Base-by-base conservation (phyloP, 2,797 vertebrate species). In the Lindbergichthys nudifrons region DNA sequence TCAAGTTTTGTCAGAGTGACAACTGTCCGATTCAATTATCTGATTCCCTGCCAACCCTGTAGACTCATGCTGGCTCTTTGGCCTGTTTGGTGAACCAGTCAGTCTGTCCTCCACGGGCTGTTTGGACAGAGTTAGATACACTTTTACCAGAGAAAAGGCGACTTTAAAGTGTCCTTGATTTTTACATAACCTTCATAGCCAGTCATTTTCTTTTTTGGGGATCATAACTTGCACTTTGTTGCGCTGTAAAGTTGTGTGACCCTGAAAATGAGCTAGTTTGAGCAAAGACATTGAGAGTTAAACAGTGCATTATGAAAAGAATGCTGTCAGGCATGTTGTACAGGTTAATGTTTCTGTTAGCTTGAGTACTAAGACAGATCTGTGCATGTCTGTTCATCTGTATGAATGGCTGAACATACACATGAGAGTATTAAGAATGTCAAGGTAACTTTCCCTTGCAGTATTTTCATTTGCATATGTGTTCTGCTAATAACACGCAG, bases 1-100 rank as follows among this genome's bases (percentile, higher is more conserved):
- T 88, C 81, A 39, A 78, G 73, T 71, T 85, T 71, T 71, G 78
- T 81, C 78, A 58, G 75, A 76, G 75, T 82, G 85, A 83, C 82
- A 86, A 89, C 16, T 60, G 80, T 89, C 87, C 71, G 36, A 50
- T 87, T 48, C 65, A 76, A 81, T 75, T 74, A 60, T 82, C 48
- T 41, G 79, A 60, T 83, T 48, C 57, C 48, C 65, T 85, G 87
- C 75, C 80, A 84, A 12, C 68, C 70, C 54, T 63, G 14, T 10
- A 23, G 81, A 42, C 48, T 48, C 48, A 23, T 63, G 70, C 70
- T 52, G 75, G 46, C 66, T 65, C 60, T 1, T 39, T 79, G 81
- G 64, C 52, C 67, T 36, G 13, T 59, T 62, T 2, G 10, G 54
- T 66, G 41, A 83, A 74, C 47, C 36, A 3, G 72, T 65, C 67